Evolutionary conservation across 2,113 vertebrate species (phyloP), one percentile per base, ranked within the genome.

Genomic region (Gallinago undulata): DNA sequence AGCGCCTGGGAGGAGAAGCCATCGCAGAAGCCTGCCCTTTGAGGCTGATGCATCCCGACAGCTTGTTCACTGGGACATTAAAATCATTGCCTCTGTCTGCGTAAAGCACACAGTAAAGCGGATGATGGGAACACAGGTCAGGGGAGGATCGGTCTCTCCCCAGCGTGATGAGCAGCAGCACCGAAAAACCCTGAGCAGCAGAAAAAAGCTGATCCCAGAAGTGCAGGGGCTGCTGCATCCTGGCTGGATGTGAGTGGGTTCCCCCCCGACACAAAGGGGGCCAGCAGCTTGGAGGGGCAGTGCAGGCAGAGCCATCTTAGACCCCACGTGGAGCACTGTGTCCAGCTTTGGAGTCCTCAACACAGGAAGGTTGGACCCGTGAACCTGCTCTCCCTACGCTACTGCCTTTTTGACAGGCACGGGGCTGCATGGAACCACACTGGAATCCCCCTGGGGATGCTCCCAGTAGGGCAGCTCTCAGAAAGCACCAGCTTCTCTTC

Each of bases 11-110:
- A 97, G 94, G 92, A 90, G 83, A 87, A 79, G 64, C 67, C 76
- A 35, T 84, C 37, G 27, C 72, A 57, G 70, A 72, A 94, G 77
- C 69, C 56, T 73, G 70, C 66, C 79, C 48, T 97, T 84, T 98
- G 97, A 98, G 78, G 70, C 93, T 98, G 96, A 98, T 98, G 76
- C 39, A 10, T 96, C 68, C 91, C 10, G 97, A 97, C 95, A 56
- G 95, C 92, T 89, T 96, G 93, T 95, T 96, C 94, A 93, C 94
- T 96, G 94, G 93, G 96, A 90, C 91, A 86, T 97, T 94, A 95
- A 90, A 96, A 97, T 96, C 95, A 16, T 50, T 79, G 90, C 95
- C 86, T 95, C 89, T 92, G 77, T 77, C 83, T 91, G 94, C n/a
- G 10, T 95, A 76, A 89, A 91, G 25, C 78, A 45, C 55, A 81